Conservation (phyloP, 2,797 vertebrate species). For the Paedocypris micromegethes region DNA sequence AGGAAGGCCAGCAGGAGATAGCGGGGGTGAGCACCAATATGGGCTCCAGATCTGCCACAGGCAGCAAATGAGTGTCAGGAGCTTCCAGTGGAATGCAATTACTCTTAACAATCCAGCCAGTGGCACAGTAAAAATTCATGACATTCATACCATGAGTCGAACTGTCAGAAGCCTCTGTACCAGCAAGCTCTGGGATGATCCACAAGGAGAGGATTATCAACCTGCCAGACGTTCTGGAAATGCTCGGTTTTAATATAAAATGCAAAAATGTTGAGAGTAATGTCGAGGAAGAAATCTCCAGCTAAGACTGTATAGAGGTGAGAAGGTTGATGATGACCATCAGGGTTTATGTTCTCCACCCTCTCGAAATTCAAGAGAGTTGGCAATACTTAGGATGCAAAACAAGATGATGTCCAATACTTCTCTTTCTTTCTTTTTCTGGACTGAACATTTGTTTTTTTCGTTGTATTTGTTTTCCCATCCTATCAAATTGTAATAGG, state of each 20-base stretch:
- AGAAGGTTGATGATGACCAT: too few relatives aligned
- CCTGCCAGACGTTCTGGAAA: constrained; percentile 15
- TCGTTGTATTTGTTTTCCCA: too few relatives aligned
- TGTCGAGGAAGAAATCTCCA: too few relatives aligned
- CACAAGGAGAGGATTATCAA: constrained; percentile 1
- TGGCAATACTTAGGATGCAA: too few relatives aligned
- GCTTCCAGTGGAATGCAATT: constrained; percentile 35
- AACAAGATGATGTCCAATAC: too few relatives aligned
- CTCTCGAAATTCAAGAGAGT: too few relatives aligned
- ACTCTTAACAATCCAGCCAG: constrained; percentile 34
- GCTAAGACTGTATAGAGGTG: too few relatives aligned
- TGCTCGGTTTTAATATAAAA: not conserved
- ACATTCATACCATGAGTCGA: constrained; percentile 21
- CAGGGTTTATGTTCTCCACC: too few relatives aligned
- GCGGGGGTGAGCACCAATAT: constrained; percentile 12
- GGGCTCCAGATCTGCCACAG: constrained; percentile 28
- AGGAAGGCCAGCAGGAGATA: constrained; percentile 1
- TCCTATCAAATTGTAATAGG: too few relatives aligned
- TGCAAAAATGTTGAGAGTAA: too few relatives aligned
- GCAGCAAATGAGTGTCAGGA: constrained; percentile 29
- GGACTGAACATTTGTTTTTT: too few relatives aligned
- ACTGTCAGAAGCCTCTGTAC: constrained; percentile 22
- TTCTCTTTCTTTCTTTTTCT: too few relatives aligned
- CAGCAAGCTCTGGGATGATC: constrained; percentile 7
- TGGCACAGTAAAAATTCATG: constrained; percentile 35